Percentiles rank a stretch among this genome's conserved stretches.
Conservation (phyloP, 2,113 vertebrate genomes). For the Laterallus jamaicensis region DNA sequence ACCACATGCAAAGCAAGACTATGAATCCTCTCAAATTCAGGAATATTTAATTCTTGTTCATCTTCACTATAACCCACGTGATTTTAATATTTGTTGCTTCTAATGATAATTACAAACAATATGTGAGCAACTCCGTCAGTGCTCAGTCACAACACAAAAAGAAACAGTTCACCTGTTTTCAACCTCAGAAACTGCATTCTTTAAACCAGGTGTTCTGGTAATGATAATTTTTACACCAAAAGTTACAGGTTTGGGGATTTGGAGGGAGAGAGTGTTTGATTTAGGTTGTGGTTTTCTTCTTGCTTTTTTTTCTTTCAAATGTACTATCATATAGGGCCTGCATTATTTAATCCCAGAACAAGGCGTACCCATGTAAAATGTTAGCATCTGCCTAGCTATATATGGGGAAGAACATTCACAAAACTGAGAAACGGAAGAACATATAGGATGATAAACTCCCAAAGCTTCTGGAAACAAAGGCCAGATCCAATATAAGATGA, state of each 20-base stretch:
- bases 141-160: not conserved
- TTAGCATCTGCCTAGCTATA: not conserved
- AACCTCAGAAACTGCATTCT: not conserved
- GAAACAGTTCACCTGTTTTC: not conserved
- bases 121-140: not conserved
- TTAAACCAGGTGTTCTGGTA: not conserved
- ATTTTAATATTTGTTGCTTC: not conserved
- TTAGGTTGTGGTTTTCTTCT: no score
- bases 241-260: fast-evolving
- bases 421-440: not conserved
- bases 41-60: not conserved
- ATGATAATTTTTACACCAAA: not conserved
- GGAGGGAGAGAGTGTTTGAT: no score
- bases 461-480: not conserved
- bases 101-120: not conserved
- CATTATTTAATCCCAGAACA: not conserved
- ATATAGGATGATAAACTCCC: not conserved
- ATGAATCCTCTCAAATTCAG: not conserved
- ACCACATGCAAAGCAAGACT: not conserved
- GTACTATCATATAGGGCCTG: not conserved
- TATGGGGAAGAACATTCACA: fast-evolving
- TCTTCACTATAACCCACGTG: not conserved
- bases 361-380: not conserved
- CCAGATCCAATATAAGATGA: not conserved
- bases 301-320: not conserved